Evolutionary conservation across 2,113 vertebrate genomes (phyloP), one percentile per base, ranked within the genome.

Genomic region (Anser cygnoides): DNA sequence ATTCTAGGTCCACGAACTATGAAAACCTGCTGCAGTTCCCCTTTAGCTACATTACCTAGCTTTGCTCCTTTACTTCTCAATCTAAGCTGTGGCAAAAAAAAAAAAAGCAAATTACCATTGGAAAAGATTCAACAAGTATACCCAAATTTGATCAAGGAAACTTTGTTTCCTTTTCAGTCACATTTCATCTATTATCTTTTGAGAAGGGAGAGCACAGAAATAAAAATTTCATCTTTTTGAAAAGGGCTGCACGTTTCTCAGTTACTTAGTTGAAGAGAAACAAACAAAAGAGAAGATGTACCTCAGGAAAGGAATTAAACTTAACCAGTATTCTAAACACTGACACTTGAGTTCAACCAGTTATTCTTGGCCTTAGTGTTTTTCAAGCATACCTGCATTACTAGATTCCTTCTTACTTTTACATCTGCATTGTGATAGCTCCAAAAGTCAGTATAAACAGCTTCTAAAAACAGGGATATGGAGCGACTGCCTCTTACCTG

Each of bases 401-500:
- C 43, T 33, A 6, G 3, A 19, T 28, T 31, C 20, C 35, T 29
- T 28, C 29, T 22, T 44, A 22, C 19, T 55, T 26, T 43, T 80
- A 37, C 22, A 35, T 2, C 44, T 22, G 35, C 39, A 61, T 11
- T 0, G 0, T 5, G 3, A 22, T 10, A 10, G 33, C n/a, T 67
- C 68, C 4, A 1, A 18, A 49, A 82, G 41, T 49, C 52, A 63
- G 16, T 41, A 8, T 39, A 5, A 6, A 16, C 20, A 26, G 2
- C 13, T 35, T 37, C 13, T n/a, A 43, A 54, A 72, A 33, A 39
- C 7, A 33, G 6, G 0, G 0, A 0, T 3, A 5, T 0, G 1
- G 25, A 0, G 1, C 11, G 11, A 37, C 41, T 44, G 52, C 33
- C 37, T 89, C 93, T 80, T 97, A 99, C 99, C 98, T 99, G 99